Evolutionary conservation across 2,888 invertebrate genomes (phyloP).

Genomic region (Brenthis ino): DNA sequence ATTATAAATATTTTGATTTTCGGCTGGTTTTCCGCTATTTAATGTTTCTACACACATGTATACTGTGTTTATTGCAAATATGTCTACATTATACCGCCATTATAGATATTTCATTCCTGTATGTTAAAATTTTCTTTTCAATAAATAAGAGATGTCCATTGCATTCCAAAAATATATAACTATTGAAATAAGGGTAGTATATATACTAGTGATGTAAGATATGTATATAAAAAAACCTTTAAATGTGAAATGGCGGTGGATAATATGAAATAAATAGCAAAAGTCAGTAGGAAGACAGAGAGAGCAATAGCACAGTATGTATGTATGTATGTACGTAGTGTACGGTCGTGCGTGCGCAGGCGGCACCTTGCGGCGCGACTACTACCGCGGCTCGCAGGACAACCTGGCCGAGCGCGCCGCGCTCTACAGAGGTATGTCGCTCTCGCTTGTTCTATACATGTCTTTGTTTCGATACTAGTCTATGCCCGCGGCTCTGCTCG

Average conservation of each 20-base stretch:
- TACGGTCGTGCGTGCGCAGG: constrained; percentile 53
- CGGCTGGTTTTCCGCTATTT: not conserved
- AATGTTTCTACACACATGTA: not conserved
- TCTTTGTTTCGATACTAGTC: not conserved
- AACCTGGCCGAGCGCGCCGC: constrained; percentile 89
- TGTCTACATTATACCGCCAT: not conserved
- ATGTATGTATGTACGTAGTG: constrained; percentile 29
- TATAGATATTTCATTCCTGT: no score
- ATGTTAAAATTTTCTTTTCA: no score
- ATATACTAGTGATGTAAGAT: not conserved
- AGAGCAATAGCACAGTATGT: not conserved
- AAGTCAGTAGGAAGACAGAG: not conserved
- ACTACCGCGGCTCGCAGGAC: constrained; percentile 96
- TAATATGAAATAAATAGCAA: not conserved
- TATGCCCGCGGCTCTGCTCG: no score
- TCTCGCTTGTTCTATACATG: not conserved
- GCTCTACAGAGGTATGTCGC: constrained; percentile 86
- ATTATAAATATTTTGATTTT: constrained; percentile 10
- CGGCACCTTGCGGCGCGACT: constrained; percentile 91
- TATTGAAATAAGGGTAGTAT: not conserved
- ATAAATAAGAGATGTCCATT: no score
- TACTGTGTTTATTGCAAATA: constrained; percentile 10
- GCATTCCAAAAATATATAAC: not conserved
- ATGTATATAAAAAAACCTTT: not conserved
- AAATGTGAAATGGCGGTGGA: not conserved